These are phyloP conservation scores for Cathartes aura DNA, from an alignment of 2,113 vertebrate species.

Conservation along the genomic window DNA sequence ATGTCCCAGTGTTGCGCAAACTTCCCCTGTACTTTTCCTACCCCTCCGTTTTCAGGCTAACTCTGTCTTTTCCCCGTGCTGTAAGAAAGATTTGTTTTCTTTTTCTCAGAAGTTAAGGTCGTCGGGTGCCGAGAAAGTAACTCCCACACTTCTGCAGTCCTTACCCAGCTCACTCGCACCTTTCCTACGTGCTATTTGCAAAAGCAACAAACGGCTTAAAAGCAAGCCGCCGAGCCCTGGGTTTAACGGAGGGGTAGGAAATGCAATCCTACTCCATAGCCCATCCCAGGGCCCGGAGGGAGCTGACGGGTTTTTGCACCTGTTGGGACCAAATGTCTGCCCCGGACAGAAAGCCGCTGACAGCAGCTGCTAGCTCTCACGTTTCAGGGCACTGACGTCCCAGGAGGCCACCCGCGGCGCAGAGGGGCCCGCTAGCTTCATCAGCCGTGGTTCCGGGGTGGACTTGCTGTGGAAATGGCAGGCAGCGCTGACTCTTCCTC, in stretches of 20 bases:
- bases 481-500: not conserved
- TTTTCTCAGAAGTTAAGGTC: not conserved
- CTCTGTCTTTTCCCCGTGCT: not conserved
- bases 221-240: rapidly evolving
- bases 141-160: not conserved
- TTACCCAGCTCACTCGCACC: not conserved
- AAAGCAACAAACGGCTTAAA: not conserved
- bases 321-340: not conserved
- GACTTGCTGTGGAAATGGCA: not conserved
- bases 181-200: not conserved
- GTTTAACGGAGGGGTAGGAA: not conserved
- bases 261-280: not conserved
- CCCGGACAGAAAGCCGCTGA: not conserved
- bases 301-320: not conserved
- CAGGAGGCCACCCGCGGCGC: rapidly evolving
- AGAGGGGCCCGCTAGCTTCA: not conserved
- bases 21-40: not conserved
- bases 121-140: not conserved
- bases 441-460: not conserved
- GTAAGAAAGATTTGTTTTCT: not conserved
- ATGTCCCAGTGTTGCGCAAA: not conserved
- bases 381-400: rapidly evolving
- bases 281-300: no score
- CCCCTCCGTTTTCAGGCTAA: not conserved
- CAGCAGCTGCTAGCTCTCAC: not conserved